These are phyloP conservation scores for Plumapathes pennacea DNA, from an alignment of 92 coral and sea anemone species.

Conservation along the genomic window DNA sequence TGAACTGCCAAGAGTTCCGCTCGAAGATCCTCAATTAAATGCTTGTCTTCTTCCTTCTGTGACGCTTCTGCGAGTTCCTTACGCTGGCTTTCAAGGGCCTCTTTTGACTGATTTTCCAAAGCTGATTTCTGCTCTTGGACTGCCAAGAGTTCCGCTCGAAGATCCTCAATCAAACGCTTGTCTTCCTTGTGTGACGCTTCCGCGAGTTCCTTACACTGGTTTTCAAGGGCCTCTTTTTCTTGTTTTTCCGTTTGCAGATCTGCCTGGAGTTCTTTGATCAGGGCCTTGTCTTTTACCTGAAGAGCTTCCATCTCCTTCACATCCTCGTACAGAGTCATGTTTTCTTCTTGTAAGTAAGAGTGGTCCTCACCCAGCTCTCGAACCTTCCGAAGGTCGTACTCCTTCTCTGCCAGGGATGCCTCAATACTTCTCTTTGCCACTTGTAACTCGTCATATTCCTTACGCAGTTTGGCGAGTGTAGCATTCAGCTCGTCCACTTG, in stretches of 20 bases:
- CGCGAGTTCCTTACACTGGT: not conserved
- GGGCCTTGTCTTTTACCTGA: too few species aligned
- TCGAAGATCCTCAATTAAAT: not conserved
- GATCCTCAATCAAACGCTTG: not conserved
- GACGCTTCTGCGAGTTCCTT: not conserved
- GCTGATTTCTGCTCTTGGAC: not conserved
- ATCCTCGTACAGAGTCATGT: slow-evolving; percentile 76
- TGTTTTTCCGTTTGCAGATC: too few species aligned
- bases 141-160: not conserved
- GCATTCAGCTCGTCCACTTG: slow-evolving; percentile 3
- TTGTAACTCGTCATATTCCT: slow-evolving; percentile 15
- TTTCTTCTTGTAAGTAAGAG: slow-evolving; percentile 31
- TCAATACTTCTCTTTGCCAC: slow-evolving; percentile 6
- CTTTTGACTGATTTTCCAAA: not conserved
- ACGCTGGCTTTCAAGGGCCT: not conserved
- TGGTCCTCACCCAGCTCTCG: too few species aligned
- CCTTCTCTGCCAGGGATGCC: not conserved
- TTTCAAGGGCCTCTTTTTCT: not conserved
- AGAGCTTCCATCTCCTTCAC: slow-evolving; percentile 83
- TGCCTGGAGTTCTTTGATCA: too few species aligned
- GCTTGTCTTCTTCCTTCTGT: not conserved
- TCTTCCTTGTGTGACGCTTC: too few species aligned
- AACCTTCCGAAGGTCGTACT: too few species aligned
- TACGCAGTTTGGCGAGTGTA: slow-evolving; percentile 6
- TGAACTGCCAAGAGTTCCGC: not conserved